phyloP scores from a whole-genome alignment of 92 coral and sea anemone genomes.

The Metridium senile region DNA sequence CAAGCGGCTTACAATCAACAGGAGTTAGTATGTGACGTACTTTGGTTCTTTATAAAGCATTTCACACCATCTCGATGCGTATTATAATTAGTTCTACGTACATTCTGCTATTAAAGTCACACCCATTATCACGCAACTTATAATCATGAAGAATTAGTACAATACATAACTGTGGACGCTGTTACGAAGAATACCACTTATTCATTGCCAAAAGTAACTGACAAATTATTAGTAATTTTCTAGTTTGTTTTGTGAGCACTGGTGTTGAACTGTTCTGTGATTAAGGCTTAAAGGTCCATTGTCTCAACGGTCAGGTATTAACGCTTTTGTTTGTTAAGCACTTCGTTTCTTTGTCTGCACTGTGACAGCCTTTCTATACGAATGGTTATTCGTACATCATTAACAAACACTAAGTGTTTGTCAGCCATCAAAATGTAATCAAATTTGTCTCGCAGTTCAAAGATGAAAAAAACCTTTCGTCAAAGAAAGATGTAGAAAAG shows the following conservation, averaged over 20 bases:
- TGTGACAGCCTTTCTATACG: not conserved
- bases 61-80: too few species aligned
- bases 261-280: slow-evolving; percentile 12
- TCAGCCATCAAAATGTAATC: not conserved
- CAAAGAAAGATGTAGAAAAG: not conserved
- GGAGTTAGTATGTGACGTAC: too few species aligned
- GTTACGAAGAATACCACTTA: too few species aligned
- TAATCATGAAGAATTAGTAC: too few species aligned
- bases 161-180: too few species aligned
- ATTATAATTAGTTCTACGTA: too few species aligned
- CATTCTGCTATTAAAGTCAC: too few species aligned
- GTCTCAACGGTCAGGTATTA: not conserved
- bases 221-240: not conserved
- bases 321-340: slow-evolving; percentile 16
- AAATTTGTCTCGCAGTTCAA: not conserved
- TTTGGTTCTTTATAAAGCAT: too few species aligned
- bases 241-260: not conserved
- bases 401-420: slow-evolving; percentile 1
- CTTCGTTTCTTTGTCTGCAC: slow-evolving; percentile 16
- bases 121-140: too few species aligned
- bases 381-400: slow-evolving; percentile 16
- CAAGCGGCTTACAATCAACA: too few species aligned
- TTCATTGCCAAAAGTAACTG: not conserved
- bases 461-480: too few species aligned
- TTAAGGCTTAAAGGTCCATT: not conserved